phyloP scores from a whole-genome alignment of 2,113 vertebrate genomes.

The Telmatochromis sp. region DNA sequence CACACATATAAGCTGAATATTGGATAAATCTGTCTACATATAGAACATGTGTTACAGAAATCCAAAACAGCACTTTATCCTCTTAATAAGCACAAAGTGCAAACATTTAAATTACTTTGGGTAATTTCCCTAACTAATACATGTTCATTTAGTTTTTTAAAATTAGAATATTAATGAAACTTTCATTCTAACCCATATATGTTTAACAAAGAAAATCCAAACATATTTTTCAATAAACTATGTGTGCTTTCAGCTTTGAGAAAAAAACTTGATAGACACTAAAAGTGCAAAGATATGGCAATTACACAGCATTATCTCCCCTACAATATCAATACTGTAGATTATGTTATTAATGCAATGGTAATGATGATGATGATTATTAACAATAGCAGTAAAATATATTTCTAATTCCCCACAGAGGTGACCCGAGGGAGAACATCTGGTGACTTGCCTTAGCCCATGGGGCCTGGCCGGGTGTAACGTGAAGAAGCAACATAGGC shows the following conservation, averaged over 20 bases:
- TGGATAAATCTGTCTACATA: background rate
- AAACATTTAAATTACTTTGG: background rate
- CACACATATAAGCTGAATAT: background rate
- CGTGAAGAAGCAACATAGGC: no score
- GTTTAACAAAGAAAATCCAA: background rate
- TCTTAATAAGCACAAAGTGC: background rate
- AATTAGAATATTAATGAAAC: background rate
- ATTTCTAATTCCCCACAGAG: no score
- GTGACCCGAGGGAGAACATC: no score
- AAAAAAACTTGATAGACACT: background rate
- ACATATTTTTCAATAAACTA: background rate
- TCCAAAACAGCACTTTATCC: background rate
- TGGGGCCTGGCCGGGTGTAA: no score
- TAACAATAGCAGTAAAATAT: no score
- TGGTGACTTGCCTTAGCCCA: no score
- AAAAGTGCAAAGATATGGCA: background rate
- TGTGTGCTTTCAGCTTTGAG: background rate
- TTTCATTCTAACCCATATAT: background rate
- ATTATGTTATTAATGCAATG: no score
- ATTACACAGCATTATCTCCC: background rate
- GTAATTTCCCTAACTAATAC: background rate
- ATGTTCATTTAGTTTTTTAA: background rate
- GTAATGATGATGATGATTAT: no score
- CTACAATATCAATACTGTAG: no score
- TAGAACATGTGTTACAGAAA: background rate